Conservation (phyloP, 2,797 vertebrate genomes). For the Alca torda region DNA sequence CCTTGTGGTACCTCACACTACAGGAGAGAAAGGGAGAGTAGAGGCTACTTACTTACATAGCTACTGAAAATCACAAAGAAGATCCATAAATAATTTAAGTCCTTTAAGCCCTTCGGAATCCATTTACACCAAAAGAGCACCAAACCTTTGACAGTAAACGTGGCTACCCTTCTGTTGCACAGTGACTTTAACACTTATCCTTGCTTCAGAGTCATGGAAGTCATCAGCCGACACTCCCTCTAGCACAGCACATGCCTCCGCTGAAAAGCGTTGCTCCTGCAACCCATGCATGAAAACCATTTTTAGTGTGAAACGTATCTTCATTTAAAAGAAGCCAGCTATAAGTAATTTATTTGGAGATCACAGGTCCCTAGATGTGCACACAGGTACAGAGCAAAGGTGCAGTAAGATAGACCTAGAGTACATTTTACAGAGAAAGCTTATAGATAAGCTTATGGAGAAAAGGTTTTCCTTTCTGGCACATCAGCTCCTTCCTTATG, state of each 20-base stretch:
- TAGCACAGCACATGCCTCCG: background rate
- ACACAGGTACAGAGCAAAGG: background rate
- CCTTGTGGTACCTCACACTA: background rate
- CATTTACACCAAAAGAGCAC: background rate
- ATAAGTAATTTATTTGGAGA: background rate
- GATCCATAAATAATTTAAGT: background rate
- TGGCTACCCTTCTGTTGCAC: background rate
- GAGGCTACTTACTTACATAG: background rate
- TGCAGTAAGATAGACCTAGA: background rate
- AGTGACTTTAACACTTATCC: background rate
- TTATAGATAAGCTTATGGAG: background rate
- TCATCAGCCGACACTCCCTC: background rate
- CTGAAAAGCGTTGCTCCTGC: fast-evolving
- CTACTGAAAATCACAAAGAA: background rate
- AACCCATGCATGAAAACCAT: background rate
- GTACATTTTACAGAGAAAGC: background rate
- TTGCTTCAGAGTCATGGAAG: background rate
- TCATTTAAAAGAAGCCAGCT: background rate
- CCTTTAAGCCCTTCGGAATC: background rate
- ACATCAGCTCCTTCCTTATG: background rate
- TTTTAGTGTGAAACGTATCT: background rate
- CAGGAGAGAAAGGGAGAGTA: background rate
- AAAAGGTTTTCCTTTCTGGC: background rate
- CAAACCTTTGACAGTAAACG: background rate
- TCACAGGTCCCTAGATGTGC: background rate